Evolutionary conservation across 2,797 vertebrate species (phyloP).

Genomic region (Harpagifer antarcticus): DNA sequence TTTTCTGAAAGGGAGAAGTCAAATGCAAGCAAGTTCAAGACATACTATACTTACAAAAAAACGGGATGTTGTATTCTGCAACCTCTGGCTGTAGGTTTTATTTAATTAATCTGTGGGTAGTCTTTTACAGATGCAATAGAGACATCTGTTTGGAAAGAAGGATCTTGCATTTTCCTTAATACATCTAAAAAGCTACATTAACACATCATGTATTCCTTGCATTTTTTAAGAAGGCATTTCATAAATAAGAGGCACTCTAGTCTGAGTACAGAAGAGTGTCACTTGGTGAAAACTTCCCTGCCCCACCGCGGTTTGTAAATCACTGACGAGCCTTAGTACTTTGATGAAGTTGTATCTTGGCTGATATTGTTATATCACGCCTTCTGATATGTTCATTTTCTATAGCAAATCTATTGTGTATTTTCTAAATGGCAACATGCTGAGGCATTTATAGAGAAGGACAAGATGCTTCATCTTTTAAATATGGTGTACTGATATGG

Average conservation of each 20-base stretch:
- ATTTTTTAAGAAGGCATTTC: neutral
- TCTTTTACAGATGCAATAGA: neutral
- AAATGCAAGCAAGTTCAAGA: neutral
- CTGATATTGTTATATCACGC: neutral
- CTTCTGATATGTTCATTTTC: neutral
- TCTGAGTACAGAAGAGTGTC: neutral
- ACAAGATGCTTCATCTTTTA: too few relatives aligned
- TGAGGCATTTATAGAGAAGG: neutral
- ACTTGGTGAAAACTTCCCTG: neutral
- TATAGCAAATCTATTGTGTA: neutral
- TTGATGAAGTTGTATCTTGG: neutral
- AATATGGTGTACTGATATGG: neutral
- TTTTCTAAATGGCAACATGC: neutral
- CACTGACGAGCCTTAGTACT: neutral
- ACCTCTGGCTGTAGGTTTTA: neutral
- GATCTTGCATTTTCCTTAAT: neutral
- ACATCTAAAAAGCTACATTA: neutral
- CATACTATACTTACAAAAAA: neutral
- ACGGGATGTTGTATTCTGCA: neutral
- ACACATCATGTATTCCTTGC: neutral
- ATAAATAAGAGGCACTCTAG: neutral
- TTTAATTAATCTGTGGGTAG: conserved; percentile 4
- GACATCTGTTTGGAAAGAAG: neutral
- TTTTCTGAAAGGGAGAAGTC: neutral
- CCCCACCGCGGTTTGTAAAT: neutral